These are phyloP conservation scores for Ormia ochracea DNA, from an alignment of 2,888 invertebrate species.

Conservation along the genomic window DNA sequence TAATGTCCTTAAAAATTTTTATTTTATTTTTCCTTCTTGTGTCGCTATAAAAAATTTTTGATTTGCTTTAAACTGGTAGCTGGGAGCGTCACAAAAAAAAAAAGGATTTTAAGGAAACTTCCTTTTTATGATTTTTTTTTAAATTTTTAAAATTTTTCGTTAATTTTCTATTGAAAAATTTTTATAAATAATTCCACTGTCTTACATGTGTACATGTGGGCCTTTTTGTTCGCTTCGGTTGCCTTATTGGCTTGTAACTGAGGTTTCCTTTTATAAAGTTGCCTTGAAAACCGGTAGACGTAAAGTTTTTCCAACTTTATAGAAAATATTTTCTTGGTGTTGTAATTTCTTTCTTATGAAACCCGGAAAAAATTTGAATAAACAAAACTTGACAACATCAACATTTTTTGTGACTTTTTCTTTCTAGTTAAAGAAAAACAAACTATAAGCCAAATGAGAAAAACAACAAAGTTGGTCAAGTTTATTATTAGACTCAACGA, in stretches of 20 bases:
- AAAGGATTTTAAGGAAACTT: too few relatives aligned
- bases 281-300: constrained; percentile 35
- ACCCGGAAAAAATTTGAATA: constrained; percentile 14
- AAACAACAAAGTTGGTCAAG: constrained; percentile 63
- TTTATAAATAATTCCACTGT: too few relatives aligned
- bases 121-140: too few relatives aligned
- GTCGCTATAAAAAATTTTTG: too few relatives aligned
- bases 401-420: too few relatives aligned
- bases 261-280: constrained; percentile 15
- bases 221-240: not conserved
- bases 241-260: not conserved
- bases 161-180: too few relatives aligned
- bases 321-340: constrained; percentile 53
- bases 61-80: too few relatives aligned
- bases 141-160: too few relatives aligned
- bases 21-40: too few relatives aligned
- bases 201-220: not conserved
- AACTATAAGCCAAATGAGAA: constrained; percentile 36
- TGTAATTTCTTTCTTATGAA: constrained; percentile 7
- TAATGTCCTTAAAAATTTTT: too few relatives aligned
- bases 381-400: constrained; percentile 59
- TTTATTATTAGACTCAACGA: constrained; percentile 39
- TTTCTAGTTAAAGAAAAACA: constrained; percentile 37
- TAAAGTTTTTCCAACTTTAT: constrained; percentile 36
- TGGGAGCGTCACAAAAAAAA: too few relatives aligned